phyloP scores from a whole-genome alignment of 2,113 vertebrate genomes.

The Typhlomys cinereus region DNA sequence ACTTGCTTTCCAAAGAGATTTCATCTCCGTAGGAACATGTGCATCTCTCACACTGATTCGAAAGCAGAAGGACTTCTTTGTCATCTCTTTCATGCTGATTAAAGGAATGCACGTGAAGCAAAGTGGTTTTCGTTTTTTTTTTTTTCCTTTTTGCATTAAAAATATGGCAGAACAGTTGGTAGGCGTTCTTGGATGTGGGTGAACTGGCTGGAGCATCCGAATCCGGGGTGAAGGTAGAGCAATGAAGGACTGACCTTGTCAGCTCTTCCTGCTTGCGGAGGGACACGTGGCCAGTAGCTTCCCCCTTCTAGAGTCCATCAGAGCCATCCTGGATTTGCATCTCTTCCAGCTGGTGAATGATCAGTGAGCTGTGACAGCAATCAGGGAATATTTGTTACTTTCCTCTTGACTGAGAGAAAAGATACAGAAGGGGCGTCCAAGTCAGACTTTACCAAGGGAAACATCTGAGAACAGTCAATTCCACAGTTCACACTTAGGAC shows the following conservation, averaged over 20 bases:
- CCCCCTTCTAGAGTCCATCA: background rate
- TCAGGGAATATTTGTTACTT: background rate
- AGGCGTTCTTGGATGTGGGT: background rate
- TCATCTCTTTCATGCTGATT: constrained; percentile 31
- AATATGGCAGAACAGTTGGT: background rate
- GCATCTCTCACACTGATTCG: background rate
- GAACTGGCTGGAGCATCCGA: background rate
- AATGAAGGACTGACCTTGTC: background rate
- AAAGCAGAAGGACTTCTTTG: background rate
- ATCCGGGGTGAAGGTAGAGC: background rate
- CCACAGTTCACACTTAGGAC: no score
- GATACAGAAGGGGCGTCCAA: background rate
- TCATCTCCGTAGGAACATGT: background rate
- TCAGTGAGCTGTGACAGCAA: background rate
- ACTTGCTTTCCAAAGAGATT: constrained; percentile 30
- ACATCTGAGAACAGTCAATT: no score
- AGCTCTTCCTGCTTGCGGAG: no score
- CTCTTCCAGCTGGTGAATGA: no score
- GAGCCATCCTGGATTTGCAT: background rate
- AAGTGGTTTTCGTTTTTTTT: background rate
- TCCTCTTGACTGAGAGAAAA: background rate
- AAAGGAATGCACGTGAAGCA: constrained; percentile 17
- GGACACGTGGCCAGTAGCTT: rapidly evolving
- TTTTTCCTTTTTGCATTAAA: background rate
- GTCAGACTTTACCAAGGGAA: no score